phyloP scores from a whole-genome alignment of 2,888 invertebrate species.

The Baronia brevicornis region DNA sequence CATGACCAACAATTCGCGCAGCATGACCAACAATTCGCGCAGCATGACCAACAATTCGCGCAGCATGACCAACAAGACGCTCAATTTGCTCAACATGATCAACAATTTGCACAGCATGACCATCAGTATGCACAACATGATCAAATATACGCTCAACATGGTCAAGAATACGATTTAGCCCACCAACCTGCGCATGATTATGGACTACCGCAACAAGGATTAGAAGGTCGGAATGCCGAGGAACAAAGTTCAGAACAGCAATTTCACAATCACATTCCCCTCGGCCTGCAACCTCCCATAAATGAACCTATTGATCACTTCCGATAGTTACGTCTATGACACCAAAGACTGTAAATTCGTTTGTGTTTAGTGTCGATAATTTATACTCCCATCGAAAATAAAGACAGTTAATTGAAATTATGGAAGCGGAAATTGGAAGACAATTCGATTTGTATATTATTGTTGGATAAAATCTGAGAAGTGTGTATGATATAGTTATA shows the following conservation, averaged over 20 bases:
- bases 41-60: slow-evolving; percentile 18
- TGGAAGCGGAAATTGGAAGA: no score
- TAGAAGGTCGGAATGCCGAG: slow-evolving; percentile 56
- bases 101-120: slow-evolving; percentile 27
- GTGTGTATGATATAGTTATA: neutral
- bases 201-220: slow-evolving; percentile 45
- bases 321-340: slow-evolving; percentile 33
- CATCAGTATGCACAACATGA: slow-evolving; percentile 21
- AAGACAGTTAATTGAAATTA: no score
- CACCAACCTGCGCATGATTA: slow-evolving; percentile 36
- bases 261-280: slow-evolving; percentile 63
- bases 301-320: slow-evolving; percentile 65
- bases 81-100: slow-evolving; percentile 26
- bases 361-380: slow-evolving; percentile 8
- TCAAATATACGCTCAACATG: slow-evolving; percentile 25
- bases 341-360: slow-evolving; percentile 9
- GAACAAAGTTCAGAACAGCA: slow-evolving; percentile 30
- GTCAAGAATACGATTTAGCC: slow-evolving; percentile 23
- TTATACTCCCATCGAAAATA: no score
- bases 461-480: neutral
- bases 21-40: slow-evolving; percentile 16
- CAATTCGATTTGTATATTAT: no score
- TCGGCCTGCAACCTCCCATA: slow-evolving; percentile 60
- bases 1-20: slow-evolving; percentile 23
- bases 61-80: slow-evolving; percentile 20